A percentile compares a stretch with the other conserved stretches of the same genome.
Evolutionary conservation across 2,797 vertebrate genomes (phyloP).

Genomic region (Myiothlypis chrysogaster): DNA sequence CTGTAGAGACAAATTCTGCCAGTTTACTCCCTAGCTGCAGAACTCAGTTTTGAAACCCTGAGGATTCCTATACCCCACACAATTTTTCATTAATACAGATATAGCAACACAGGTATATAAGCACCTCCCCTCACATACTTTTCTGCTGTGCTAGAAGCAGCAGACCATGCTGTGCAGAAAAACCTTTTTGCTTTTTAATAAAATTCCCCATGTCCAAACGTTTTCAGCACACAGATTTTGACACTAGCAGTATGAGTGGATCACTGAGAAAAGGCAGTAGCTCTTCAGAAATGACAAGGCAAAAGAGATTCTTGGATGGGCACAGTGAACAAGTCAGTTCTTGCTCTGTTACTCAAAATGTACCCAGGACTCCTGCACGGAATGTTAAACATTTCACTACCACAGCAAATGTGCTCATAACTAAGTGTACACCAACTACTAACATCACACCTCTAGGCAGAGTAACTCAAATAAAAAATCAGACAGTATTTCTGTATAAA

Average conservation of each 20-base stretch:
- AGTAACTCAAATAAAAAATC: not conserved
- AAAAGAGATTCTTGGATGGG: not conserved
- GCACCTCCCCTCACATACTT: not conserved
- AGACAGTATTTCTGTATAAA: not conserved
- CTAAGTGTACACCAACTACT: not conserved
- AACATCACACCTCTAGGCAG: not conserved
- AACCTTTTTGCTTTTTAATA: not conserved
- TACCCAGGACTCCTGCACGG: not conserved
- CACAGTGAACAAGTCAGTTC: not conserved
- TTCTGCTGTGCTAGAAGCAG: not conserved
- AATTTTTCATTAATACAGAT: not conserved
- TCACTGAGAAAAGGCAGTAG: not conserved
- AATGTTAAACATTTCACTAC: not conserved
- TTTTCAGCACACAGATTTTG: not conserved
- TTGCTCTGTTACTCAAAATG: not conserved
- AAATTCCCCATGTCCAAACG: not conserved
- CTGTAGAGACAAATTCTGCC: not conserved
- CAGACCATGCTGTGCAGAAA: not conserved
- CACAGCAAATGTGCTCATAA: not conserved
- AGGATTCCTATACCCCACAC: not conserved
- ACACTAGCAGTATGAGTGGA: not conserved
- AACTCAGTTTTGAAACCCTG: not conserved
- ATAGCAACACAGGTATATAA: not conserved
- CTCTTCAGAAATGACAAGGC: not conserved
- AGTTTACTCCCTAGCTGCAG: not conserved